Evolutionary conservation across 2,797 vertebrate species (phyloP).

Genomic region (Coracias cyanogaster): DNA sequence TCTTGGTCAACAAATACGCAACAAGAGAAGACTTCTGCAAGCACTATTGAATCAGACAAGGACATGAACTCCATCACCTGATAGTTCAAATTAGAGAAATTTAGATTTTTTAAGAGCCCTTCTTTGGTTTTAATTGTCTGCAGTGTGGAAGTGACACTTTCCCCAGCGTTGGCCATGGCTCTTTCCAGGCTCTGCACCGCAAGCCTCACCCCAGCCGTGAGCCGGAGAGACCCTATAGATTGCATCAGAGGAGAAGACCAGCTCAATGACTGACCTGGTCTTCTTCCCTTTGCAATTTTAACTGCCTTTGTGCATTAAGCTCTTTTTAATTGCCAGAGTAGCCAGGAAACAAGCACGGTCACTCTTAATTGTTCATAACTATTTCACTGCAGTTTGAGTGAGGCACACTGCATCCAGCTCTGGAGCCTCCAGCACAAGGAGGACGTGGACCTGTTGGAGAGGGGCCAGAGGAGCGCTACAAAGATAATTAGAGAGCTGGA

Average conservation of each 20-base stretch:
- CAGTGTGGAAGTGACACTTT: not conserved
- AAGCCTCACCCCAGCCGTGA: not conserved
- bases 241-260: no score
- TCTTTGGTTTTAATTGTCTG: not conserved
- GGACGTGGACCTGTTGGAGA: no score
- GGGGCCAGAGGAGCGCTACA: no score
- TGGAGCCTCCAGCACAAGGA: no score
- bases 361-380: not conserved
- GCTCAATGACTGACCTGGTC: not conserved
- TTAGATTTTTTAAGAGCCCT: not conserved
- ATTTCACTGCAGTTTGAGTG: not conserved
- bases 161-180: fast-evolving
- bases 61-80: not conserved
- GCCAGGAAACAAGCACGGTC: not conserved
- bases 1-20: not conserved
- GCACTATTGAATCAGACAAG: not conserved
- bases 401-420: not conserved
- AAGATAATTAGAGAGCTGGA: no score
- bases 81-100: not conserved
- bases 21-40: not conserved
- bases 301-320: not conserved
- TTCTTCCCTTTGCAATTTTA: not conserved
- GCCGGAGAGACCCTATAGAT: not conserved
- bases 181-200: not conserved
- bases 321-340: not conserved